A percentile compares a stretch with the other conserved stretches of the same genome.
Evolutionary conservation across 2,113 vertebrate genomes (phyloP).

Genomic region (Sinocyclocheilus anophthalmus): DNA sequence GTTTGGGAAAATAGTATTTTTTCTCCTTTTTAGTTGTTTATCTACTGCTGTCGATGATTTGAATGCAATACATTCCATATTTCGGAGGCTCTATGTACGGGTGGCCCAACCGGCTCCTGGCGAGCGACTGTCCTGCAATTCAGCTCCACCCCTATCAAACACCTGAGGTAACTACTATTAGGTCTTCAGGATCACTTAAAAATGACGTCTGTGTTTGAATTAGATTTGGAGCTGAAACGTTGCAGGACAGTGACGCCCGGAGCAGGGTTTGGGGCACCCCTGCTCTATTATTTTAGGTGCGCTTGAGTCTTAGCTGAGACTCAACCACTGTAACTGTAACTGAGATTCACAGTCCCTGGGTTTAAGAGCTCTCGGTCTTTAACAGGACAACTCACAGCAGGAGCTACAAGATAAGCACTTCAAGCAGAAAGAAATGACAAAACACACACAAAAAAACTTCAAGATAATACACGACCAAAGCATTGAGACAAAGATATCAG

Average conservation of each 20-base stretch:
- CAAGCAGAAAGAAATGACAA: constrained; percentile 5
- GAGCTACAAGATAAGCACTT: constrained; percentile 8
- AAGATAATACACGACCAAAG: constrained; percentile 1
- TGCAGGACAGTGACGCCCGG: too few species aligned
- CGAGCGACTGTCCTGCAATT: too few species aligned
- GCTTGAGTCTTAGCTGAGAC: neutral
- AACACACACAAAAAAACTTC: neutral
- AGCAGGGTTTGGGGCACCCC: too few species aligned
- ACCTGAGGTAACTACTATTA: too few species aligned
- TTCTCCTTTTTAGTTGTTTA: neutral
- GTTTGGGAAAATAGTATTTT: too few species aligned
- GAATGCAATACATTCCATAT: neutral
- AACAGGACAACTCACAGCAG: constrained; percentile 2
- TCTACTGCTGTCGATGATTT: neutral
- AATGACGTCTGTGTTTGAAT: too few species aligned
- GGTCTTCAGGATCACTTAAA: too few species aligned
- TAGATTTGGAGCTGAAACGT: too few species aligned
- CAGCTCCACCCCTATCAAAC: too few species aligned
- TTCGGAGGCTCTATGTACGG: neutral
- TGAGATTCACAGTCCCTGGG: neutral
- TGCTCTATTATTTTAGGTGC: neutral
- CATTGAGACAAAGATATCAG: neutral
- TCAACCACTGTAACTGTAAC: constrained; percentile 7
- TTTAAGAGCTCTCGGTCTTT: constrained; percentile 6
- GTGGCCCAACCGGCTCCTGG: too few species aligned